Conservation (phyloP, 2,888 invertebrate genomes). For the Melanargia galathea region DNA sequence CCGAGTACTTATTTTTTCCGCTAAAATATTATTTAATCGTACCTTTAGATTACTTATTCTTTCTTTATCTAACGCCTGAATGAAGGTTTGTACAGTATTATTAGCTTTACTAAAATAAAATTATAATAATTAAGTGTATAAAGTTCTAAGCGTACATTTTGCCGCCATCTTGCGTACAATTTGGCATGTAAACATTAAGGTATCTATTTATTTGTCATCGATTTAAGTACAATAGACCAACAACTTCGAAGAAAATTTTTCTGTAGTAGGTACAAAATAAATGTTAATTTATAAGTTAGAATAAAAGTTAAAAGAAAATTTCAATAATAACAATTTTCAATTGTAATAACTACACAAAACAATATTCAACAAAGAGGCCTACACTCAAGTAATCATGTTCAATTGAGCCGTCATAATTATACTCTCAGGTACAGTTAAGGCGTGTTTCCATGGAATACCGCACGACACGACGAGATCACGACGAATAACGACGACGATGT, state of each 20-base stretch:
- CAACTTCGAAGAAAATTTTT: not conserved
- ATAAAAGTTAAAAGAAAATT: not conserved
- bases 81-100: constrained; percentile 75
- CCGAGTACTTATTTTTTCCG: constrained; percentile 22
- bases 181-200: constrained; percentile 3
- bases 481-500: not conserved
- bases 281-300: not conserved
- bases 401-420: constrained; percentile 49
- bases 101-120: constrained; percentile 78
- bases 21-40: constrained; percentile 12
- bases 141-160: constrained; percentile 31
- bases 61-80: constrained; percentile 23
- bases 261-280: not conserved
- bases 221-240: not conserved
- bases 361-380: constrained; percentile 27
- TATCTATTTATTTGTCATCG: too few relatives aligned
- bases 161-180: not conserved
- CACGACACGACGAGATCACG: not conserved
- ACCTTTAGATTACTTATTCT: constrained; percentile 14
- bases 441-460: not conserved
- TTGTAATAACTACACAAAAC: constrained; percentile 6
- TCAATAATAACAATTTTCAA: constrained; percentile 15
- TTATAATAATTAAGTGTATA: constrained; percentile 42
- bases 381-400: constrained; percentile 46
- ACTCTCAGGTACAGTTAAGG: constrained; percentile 44